A percentile compares a stretch with the other conserved stretches of the same genome.
Evolutionary conservation across 2,797 vertebrate species (phyloP).

Genomic region (Halcyon smyrnensis): DNA sequence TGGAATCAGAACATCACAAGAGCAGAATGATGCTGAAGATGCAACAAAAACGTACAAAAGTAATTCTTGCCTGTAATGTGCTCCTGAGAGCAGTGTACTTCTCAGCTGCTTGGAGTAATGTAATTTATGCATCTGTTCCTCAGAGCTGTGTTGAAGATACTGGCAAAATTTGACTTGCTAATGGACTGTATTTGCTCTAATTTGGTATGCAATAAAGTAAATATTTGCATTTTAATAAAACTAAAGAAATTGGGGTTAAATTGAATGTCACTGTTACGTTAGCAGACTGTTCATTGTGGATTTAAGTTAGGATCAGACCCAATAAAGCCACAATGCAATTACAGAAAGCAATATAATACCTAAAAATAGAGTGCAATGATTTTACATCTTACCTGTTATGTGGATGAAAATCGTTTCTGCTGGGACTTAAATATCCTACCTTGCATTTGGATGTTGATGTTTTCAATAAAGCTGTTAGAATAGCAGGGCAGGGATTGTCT

Average conservation of each 20-base stretch:
- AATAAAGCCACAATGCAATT: background rate
- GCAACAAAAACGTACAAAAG: background rate
- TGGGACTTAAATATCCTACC: background rate
- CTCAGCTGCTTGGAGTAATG: constrained; percentile 10
- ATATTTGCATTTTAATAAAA: constrained; percentile 45
- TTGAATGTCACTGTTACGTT: background rate
- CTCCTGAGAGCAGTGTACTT: constrained; percentile 14
- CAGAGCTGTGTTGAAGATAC: background rate
- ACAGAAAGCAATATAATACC: background rate
- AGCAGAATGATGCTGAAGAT: background rate
- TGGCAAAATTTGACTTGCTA: constrained; percentile 55
- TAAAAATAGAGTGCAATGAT: background rate
- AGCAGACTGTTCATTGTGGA: background rate
- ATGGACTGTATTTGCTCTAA: constrained; percentile 2
- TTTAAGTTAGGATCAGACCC: background rate
- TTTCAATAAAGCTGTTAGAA: background rate
- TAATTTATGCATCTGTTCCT: constrained; percentile 22
- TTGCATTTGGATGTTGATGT: background rate
- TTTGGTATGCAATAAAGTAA: constrained; percentile 12
- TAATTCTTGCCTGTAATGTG: background rate
- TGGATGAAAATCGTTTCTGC: background rate
- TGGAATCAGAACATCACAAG: background rate
- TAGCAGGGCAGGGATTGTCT: background rate
- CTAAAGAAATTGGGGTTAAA: background rate
- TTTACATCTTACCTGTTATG: background rate